Evolutionary conservation across 2,888 invertebrate genomes (phyloP).

Genomic region (Polymixis lichenea): DNA sequence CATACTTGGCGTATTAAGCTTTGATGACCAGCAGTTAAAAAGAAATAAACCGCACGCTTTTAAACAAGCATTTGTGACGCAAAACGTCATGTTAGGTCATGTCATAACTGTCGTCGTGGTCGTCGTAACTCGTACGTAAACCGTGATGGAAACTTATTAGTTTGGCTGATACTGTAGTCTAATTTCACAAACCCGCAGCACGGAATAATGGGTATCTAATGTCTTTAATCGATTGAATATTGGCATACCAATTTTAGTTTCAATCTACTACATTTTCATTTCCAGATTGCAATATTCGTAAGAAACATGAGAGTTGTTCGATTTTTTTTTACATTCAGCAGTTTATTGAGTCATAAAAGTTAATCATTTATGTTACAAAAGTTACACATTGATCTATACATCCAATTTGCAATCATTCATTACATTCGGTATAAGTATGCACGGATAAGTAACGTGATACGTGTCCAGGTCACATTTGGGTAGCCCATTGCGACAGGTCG

Average conservation of each 20-base stretch:
- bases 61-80: constrained; percentile 27
- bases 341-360: not conserved
- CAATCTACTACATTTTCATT: constrained; percentile 1
- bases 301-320: not conserved
- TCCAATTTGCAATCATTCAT: constrained; percentile 14
- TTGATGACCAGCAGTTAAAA: not conserved
- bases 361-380: constrained; percentile 3
- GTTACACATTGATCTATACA: not conserved
- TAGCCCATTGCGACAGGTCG: constrained; percentile 89
- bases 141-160: constrained; percentile 19
- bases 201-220: constrained; percentile 9
- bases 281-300: constrained; percentile 7
- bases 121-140: constrained; percentile 10
- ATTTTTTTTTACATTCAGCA: not conserved
- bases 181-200: constrained; percentile 9
- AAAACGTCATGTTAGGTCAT: constrained; percentile 19
- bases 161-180: constrained; percentile 16
- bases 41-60: constrained; percentile 6
- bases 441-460: constrained; percentile 85
- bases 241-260: constrained; percentile 17
- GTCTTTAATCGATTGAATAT: constrained; percentile 1
- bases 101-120: constrained; percentile 32
- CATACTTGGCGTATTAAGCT: not conserved
- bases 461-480: constrained; percentile 90
- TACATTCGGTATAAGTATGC: constrained; percentile 64